phyloP scores from a whole-genome alignment of 2,888 invertebrate species.

The Cylloceria caligata region DNA sequence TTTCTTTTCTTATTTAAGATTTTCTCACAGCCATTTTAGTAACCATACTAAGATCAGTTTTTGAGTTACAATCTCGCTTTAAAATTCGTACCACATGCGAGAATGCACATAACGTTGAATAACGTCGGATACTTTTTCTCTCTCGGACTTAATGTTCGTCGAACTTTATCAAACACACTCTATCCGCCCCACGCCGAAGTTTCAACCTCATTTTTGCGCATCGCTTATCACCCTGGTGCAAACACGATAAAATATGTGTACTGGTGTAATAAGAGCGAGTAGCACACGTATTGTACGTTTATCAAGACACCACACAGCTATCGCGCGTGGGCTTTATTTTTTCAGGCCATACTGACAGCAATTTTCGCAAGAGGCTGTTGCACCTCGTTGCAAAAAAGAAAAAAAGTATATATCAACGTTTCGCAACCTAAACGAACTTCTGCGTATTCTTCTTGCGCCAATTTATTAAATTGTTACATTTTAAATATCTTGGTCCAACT shows the following conservation, averaged over 20 bases:
- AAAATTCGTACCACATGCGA: not conserved
- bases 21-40: not conserved
- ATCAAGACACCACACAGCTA: constrained; percentile 75
- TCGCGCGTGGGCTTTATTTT: constrained; percentile 80
- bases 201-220: constrained; percentile 83
- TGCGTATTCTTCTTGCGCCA: not conserved
- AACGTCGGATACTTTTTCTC: constrained; percentile 26
- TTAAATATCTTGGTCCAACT: not conserved
- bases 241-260: constrained; percentile 80
- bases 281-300: constrained; percentile 46
- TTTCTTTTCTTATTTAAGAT: not conserved
- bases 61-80: not conserved
- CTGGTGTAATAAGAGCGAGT: constrained; percentile 1
- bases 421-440: not conserved
- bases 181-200: constrained; percentile 71
- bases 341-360: constrained; percentile 80
- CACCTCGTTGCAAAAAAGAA: constrained; percentile 70
- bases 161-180: constrained; percentile 61
- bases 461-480: not conserved
- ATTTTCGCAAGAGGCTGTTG: constrained; percentile 82
- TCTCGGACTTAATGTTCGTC: constrained; percentile 56
- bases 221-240: constrained; percentile 80
- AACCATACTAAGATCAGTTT: not conserved
- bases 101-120: constrained; percentile 44
- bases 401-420: constrained; percentile 23